Conservation (phyloP, 2,797 vertebrate species). For the Poecilia wingei region DNA sequence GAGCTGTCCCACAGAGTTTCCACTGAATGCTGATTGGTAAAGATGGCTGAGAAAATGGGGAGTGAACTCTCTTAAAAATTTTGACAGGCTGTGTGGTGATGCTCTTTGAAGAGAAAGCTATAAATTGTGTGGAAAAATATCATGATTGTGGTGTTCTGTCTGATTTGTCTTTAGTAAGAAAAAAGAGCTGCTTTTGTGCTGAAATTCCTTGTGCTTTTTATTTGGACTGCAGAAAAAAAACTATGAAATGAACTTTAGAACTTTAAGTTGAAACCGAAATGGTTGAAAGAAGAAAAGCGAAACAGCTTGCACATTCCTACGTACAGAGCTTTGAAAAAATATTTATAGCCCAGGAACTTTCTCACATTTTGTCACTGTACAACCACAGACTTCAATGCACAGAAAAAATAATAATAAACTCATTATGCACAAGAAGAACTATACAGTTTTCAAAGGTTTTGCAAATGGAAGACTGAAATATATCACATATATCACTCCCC, state of each 20-base stretch:
- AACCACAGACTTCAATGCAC: not conserved
- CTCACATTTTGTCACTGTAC: not conserved
- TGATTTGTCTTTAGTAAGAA: constrained; percentile 23
- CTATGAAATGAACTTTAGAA: constrained; percentile 20
- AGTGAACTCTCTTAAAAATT: not conserved
- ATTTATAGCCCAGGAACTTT: not conserved
- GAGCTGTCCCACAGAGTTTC: constrained; percentile 48
- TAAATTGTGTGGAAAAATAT: constrained; percentile 24
- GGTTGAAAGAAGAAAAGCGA: not conserved
- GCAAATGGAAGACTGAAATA: not conserved
- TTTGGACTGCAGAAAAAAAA: constrained; percentile 26
- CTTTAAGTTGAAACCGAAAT: not conserved
- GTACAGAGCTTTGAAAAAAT: not conserved
- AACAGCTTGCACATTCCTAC: constrained; percentile 5
- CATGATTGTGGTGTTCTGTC: constrained; percentile 29
- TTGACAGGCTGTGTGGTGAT: constrained; percentile 24
- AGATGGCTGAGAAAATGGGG: constrained; percentile 14
- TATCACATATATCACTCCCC: not conserved
- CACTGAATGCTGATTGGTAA: constrained; percentile 54
- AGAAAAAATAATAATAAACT: not conserved
- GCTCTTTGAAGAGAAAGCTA: constrained; percentile 37
- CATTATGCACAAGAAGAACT: not conserved
- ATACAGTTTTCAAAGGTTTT: not conserved
- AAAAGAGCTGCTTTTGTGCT: constrained; percentile 20
- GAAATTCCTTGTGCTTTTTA: constrained; percentile 21